Percentiles rank a stretch among this genome's conserved stretches.
Conservation (phyloP, 1,140 invertebrate species). For the Coenobita brevimanus region DNA sequence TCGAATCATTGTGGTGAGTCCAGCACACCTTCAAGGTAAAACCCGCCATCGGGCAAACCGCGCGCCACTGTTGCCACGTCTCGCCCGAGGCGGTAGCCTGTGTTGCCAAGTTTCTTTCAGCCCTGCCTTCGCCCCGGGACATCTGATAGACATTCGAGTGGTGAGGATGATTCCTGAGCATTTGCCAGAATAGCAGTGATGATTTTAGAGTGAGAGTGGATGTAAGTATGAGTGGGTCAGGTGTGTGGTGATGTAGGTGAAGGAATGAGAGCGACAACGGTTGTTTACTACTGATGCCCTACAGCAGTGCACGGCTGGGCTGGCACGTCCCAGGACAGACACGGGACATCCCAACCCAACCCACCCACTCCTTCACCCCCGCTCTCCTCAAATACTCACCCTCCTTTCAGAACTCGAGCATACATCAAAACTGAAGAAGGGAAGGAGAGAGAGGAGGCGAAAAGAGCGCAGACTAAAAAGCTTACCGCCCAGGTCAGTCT, state of each 20-base stretch:
- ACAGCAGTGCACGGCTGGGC: conserved; percentile 40
- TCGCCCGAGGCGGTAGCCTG: conserved; percentile 54
- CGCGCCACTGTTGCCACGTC: conserved; percentile 69
- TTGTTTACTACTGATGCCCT: conserved; percentile 60
- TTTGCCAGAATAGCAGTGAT: background rate
- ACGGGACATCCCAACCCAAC: conserved; percentile 23
- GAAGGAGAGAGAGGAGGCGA: conserved; percentile 40
- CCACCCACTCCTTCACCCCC: background rate
- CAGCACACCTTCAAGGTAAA: conserved; percentile 68
- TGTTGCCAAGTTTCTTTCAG: conserved; percentile 59
- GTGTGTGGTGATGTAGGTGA: background rate
- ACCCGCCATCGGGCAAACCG: conserved; percentile 68
- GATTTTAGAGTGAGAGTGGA: background rate
- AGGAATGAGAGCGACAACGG: conserved; percentile 31
- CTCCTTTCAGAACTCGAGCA: conserved; percentile 12
- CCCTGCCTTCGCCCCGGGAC: conserved; percentile 63
- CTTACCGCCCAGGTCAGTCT: conserved; percentile 67
- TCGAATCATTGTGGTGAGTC: conserved; percentile 36
- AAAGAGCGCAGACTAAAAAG: conserved; percentile 62
- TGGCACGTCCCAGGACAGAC: conserved; percentile 46
- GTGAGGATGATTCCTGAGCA: background rate
- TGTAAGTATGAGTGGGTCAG: background rate
- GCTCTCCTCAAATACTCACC: background rate
- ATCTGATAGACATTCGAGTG: conserved; percentile 49
- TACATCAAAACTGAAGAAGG: conserved; percentile 24